Evolutionary conservation across 2,113 vertebrate genomes (phyloP).

Genomic region (Lophotis ruficrista): DNA sequence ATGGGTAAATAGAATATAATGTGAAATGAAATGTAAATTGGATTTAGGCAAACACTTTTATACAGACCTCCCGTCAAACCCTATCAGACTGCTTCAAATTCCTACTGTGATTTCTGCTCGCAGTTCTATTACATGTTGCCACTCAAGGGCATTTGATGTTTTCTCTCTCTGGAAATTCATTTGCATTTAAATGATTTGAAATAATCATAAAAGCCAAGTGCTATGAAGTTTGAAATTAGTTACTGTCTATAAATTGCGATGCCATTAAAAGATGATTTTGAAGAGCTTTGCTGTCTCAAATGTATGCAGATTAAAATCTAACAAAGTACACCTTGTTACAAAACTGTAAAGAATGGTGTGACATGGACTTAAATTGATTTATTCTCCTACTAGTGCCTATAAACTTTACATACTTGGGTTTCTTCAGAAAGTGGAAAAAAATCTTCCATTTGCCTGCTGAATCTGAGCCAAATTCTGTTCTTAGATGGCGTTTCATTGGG

Average conservation of each 20-base stretch:
- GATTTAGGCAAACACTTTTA: slow-evolving; percentile 80
- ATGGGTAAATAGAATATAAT: slow-evolving; percentile 81
- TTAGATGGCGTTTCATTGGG: slow-evolving; percentile 44
- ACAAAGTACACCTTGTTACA: slow-evolving; percentile 86
- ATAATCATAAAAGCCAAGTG: slow-evolving; percentile 90
- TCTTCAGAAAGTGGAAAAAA: slow-evolving; percentile 66
- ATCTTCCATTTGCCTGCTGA: slow-evolving; percentile 38
- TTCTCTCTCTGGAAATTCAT: slow-evolving; percentile 87
- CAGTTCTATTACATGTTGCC: slow-evolving; percentile 81
- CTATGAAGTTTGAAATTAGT: slow-evolving; percentile 93
- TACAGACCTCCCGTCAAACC: slow-evolving; percentile 76
- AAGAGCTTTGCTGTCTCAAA: slow-evolving; percentile 82
- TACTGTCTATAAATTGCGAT: slow-evolving; percentile 88
- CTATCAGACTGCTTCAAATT: slow-evolving; percentile 75
- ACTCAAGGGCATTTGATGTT: slow-evolving; percentile 88
- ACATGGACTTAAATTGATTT: slow-evolving; percentile 80
- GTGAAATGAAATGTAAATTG: slow-evolving; percentile 83
- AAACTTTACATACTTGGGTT: slow-evolving; percentile 68
- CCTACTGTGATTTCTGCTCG: slow-evolving; percentile 71
- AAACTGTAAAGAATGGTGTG: slow-evolving; percentile 79
- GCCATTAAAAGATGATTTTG: slow-evolving; percentile 87
- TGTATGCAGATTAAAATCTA: slow-evolving; percentile 86
- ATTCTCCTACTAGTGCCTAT: slow-evolving; percentile 73
- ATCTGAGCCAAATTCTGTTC: slow-evolving; percentile 48
- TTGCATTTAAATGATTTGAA: slow-evolving; percentile 92